Evolutionary conservation across 2,888 invertebrate genomes (phyloP), one percentile per base, ranked within the genome.

Genomic region (Tetropium fuscum): DNA sequence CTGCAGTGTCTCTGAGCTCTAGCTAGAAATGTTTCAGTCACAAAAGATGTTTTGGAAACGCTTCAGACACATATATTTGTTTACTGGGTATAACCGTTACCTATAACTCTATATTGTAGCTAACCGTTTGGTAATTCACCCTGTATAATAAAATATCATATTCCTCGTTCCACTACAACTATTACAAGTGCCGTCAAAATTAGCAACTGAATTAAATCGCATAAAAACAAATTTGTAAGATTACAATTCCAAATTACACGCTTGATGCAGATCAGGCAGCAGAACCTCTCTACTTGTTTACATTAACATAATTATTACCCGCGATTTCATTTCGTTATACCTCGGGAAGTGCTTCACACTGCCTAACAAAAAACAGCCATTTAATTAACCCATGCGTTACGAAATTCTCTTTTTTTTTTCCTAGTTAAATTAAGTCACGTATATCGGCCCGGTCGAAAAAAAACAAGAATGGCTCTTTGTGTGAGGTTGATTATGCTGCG

Each of bases 401-500:
- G 11, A 5, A 13, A 22, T 10, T n/a, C 7, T 25, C 13, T 38
- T 40, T 40, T n/a, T 10, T 25, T 20, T 38, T 40, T 40, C 22
- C 18, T 25, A 8, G 11, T 8, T 34, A 36, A 48, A 48, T 48
- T 48, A 34, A 48, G 38, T 48, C 48, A 48, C 48, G 48, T 48
- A 44, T n/a, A 34, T 34, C 34, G 7, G 4, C 13, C 13, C n/a
- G n/a, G 11, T 43, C 2, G 41, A 27, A 47, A 47, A 47, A 41
- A 19, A 7, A 47, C 30, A 8, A 30, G 34, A 47, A 47, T 13
- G n/a, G 32, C 13, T 47, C 32, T 27, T 47, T 47, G 47, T 27
- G 30, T 47, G 27, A 27, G 30, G 47, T 47, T 38, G 22, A 68
- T 69, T 58, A 69, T 68, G 62, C 61, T 66, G 61, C 59, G 59